Conservation (phyloP, 2,113 vertebrate genomes). For the Cryptoleucopteryx plumbea region DNA sequence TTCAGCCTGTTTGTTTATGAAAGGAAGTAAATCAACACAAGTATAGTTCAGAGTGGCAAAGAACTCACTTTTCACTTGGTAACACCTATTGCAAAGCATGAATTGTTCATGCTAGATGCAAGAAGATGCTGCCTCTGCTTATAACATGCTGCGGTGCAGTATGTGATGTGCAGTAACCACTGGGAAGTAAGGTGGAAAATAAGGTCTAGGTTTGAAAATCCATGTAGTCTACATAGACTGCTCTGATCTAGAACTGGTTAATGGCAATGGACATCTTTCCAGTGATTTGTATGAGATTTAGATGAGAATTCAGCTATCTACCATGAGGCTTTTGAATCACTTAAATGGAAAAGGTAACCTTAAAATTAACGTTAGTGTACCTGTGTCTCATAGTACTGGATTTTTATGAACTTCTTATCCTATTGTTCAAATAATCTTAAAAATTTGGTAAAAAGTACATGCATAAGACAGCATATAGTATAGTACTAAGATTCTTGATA, state of each 20-base stretch:
- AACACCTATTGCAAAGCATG: background rate
- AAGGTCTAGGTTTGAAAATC: background rate
- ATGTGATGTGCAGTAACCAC: background rate
- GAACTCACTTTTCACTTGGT: background rate
- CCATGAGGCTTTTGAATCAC: background rate
- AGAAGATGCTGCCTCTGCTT: background rate
- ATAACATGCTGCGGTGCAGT: background rate
- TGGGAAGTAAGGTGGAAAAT: background rate
- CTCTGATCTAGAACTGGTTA: background rate
- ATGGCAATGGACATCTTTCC: background rate
- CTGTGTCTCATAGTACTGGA: background rate
- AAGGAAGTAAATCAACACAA: background rate
- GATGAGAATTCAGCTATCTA: background rate
- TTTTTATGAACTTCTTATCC: background rate
- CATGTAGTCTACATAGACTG: background rate
- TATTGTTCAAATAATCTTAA: background rate
- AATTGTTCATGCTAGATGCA: background rate
- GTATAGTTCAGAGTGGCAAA: background rate
- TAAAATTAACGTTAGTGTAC: background rate
- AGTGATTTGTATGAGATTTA: background rate
- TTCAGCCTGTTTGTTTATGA: background rate
- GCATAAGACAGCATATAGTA: background rate
- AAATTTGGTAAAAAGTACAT: background rate
- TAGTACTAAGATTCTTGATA: background rate
- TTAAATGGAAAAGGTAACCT: background rate